Evolutionary conservation across 2,113 vertebrate species (phyloP).

Genomic region (Malaclemys terrapin): DNA sequence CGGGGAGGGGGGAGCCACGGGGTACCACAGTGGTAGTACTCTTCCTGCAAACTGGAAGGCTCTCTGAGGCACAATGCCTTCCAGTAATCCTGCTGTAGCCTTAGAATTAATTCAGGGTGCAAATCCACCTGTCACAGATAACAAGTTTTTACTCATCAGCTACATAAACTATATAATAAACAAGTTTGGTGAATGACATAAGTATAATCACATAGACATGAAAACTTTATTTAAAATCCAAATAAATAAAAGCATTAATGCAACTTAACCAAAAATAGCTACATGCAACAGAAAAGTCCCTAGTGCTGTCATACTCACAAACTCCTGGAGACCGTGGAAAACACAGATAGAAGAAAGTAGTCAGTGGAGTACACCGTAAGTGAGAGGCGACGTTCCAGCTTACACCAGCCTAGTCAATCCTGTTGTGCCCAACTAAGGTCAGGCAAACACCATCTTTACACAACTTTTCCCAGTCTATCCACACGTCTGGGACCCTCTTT

Average conservation of each 20-base stretch:
- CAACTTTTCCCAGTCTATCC: not conserved
- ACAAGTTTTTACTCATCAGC: not conserved
- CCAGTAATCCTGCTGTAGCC: not conserved
- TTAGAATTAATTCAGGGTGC: not conserved
- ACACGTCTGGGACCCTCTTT: not conserved
- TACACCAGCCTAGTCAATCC: too few species aligned
- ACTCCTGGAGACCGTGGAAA: too few species aligned
- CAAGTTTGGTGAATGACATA: not conserved
- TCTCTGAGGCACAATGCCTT: not conserved
- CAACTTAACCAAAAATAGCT: not conserved
- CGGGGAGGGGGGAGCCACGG: constrained; percentile 22
- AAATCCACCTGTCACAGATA: not conserved
- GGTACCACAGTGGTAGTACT: constrained; percentile 43
- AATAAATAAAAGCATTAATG: not conserved
- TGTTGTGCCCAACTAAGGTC: too few species aligned
- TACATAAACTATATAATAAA: not conserved
- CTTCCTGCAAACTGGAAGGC: not conserved
- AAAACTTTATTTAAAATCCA: not conserved
- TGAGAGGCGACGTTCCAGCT: too few species aligned
- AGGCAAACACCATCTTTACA: too few species aligned
- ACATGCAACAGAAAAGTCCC: not conserved
- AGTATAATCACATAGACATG: not conserved
- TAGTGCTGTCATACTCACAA: too few species aligned
- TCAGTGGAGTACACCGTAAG: too few species aligned
- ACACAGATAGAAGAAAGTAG: too few species aligned